These are phyloP conservation scores for Chrysochloris asiatica DNA, from an alignment of 2,113 vertebrate genomes.

Conservation along the genomic window DNA sequence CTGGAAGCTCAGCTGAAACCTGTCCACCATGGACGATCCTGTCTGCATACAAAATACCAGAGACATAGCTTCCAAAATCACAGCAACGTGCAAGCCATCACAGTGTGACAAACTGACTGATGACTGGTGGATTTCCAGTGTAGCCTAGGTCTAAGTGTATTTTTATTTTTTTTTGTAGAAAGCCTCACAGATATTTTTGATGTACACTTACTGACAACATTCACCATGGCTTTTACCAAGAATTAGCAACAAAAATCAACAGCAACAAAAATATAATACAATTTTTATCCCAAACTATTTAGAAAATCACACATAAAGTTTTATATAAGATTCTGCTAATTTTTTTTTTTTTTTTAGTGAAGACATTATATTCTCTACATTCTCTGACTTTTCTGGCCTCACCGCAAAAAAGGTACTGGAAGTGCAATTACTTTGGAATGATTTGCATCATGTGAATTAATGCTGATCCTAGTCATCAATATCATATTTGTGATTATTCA, in stretches of 20 bases:
- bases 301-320: background rate
- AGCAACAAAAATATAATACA: background rate
- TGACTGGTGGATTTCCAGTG: no score
- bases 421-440: background rate
- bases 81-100: no score
- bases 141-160: background rate
- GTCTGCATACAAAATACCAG: no score
- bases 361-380: background rate
- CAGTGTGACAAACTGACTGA: no score
- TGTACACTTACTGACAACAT: background rate
- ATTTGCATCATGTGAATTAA: background rate
- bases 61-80: no score
- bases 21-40: no score
- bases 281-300: background rate
- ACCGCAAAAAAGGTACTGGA: background rate
- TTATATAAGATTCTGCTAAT: background rate
- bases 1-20: no score
- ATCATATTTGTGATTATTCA: conserved; percentile 41
- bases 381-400: background rate
- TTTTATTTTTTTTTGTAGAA: background rate
- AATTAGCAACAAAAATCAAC: background rate
- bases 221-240: background rate
- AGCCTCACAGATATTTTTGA: background rate
- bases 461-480: conserved; percentile 21
- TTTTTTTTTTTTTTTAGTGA: background rate